Percentiles rank a stretch among this genome's conserved stretches.
These are phyloP conservation scores for Reticulitermes speratus DNA, from an alignment of 1,140 invertebrate genomes.

Conservation along the genomic window DNA sequence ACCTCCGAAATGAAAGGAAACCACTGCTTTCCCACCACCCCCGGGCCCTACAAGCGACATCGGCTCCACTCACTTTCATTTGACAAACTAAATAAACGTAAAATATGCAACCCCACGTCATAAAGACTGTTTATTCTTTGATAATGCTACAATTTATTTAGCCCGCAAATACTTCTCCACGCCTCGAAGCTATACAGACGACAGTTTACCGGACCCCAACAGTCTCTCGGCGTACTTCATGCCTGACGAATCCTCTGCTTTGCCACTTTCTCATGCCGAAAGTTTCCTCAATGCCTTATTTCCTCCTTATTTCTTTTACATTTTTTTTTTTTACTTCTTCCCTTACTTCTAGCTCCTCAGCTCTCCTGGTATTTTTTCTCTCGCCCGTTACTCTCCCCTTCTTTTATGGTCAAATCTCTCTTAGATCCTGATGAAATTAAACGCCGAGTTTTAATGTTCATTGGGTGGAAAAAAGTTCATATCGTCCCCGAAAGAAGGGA, in stretches of 20 bases:
- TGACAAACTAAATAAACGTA: not conserved
- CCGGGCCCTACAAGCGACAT: not conserved
- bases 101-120: not conserved
- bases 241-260: not conserved
- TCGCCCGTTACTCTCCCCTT: slow-evolving; percentile 38
- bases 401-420: slow-evolving; percentile 51
- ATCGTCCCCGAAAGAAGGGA: slow-evolving; percentile 50
- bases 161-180: not conserved
- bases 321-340: slow-evolving; percentile 10
- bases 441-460: slow-evolving; percentile 52
- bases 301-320: not conserved
- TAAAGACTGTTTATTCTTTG: slow-evolving; percentile 6
- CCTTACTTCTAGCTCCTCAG: slow-evolving; percentile 9
- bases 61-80: not conserved
- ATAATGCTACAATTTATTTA: not conserved
- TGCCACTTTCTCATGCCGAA: slow-evolving; percentile 1
- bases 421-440: slow-evolving; percentile 53
- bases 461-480: slow-evolving; percentile 51
- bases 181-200: not conserved
- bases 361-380: slow-evolving; percentile 18
- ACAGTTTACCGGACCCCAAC: not conserved
- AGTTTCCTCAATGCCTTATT: slow-evolving; percentile 21
- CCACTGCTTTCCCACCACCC: too few relatives aligned
- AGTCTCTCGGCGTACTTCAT: not conserved
- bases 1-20: too few relatives aligned